Base-by-base conservation (phyloP, 2,888 invertebrate genomes). In the Aphodius granarius region DNA sequence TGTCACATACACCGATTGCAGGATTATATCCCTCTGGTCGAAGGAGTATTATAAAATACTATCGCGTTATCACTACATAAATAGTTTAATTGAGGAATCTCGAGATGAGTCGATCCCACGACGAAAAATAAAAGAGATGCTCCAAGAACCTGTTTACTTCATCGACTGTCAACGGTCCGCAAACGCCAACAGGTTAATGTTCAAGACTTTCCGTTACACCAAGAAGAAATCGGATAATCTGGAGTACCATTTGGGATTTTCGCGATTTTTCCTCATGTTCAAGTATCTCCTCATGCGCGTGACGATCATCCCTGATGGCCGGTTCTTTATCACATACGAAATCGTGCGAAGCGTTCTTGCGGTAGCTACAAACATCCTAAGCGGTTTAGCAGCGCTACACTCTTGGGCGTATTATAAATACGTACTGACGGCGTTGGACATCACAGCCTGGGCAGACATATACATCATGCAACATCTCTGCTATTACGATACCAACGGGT, bases 381-480 rank as follows among this genome's bases (percentile, higher is more conserved):
- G 75, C n/a, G 72, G 62, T 23, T 23, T 65, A n/a, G 17, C n/a
- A 1, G 72, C 71, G 72, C 76, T 65, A 22, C 63, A 6, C 75
- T 21, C 19, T 19, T 0, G n/a, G 5, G n/a, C 15, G n/a, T 21
- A 3, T 21, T 20, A n/a, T n/a, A 22, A 1, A 13, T 78, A 80
- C 43, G 20, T 71, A 9, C 62, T 81, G 17, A 72, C 77, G 19
- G 68, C 75, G 9, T 73, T 81, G 19, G 82, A 82, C 76, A 3
- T 78, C 6, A 76, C 77, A 9, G 79, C 78, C 62, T 74, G 81
- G 73, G 18, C 79, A 0, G 82, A 82, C 68, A 80, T 83, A 21
- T 82, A 80, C 72, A 63, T 83, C 0, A 77, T 80, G 23, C 81
- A 82, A 72, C 81, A 83, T 72, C 73, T 82, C 5, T 77, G 79